Conservation (phyloP, 2,888 invertebrate genomes). For the Octonoba sinensis region DNA sequence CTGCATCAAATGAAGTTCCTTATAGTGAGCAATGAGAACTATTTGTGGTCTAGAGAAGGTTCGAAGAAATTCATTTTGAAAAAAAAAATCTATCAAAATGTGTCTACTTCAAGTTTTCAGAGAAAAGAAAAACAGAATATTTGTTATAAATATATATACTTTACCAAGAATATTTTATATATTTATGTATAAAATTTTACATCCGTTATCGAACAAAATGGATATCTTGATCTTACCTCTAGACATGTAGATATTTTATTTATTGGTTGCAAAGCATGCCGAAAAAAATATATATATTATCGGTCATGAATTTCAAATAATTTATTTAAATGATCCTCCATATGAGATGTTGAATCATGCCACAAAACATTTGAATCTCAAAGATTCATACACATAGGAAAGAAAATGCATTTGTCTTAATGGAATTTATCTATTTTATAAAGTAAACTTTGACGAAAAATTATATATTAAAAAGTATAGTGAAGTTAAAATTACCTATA, state of each 20-base stretch:
- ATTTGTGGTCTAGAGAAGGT: constrained; percentile 34
- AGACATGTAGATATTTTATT: constrained; percentile 55
- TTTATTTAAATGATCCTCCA: constrained; percentile 50
- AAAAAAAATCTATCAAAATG: too few species aligned
- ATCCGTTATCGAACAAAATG: constrained; percentile 3
- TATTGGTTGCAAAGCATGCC: constrained; percentile 45
- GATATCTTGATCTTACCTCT: constrained; percentile 23
- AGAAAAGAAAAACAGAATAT: too few species aligned
- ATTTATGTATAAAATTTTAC: too few species aligned
- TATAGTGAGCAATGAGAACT: constrained; percentile 8
- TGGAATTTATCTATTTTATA: too few species aligned
- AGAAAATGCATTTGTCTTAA: not conserved
- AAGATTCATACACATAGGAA: constrained; percentile 24
- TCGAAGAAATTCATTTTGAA: constrained; percentile 18
- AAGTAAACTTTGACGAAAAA: constrained; percentile 1
- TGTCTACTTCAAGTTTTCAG: too few species aligned
- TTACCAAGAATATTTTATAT: too few species aligned
- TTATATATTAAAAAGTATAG: constrained; percentile 25
- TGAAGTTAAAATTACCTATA: constrained; percentile 11
- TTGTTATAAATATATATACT: too few species aligned
- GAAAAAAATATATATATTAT: constrained; percentile 25
- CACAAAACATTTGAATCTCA: constrained; percentile 39
- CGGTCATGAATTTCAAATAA: constrained; percentile 54
- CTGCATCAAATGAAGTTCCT: constrained; percentile 55
- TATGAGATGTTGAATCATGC: constrained; percentile 57